Conservation (phyloP, 2,797 vertebrate species). For the Chaetodon trifasciatus region DNA sequence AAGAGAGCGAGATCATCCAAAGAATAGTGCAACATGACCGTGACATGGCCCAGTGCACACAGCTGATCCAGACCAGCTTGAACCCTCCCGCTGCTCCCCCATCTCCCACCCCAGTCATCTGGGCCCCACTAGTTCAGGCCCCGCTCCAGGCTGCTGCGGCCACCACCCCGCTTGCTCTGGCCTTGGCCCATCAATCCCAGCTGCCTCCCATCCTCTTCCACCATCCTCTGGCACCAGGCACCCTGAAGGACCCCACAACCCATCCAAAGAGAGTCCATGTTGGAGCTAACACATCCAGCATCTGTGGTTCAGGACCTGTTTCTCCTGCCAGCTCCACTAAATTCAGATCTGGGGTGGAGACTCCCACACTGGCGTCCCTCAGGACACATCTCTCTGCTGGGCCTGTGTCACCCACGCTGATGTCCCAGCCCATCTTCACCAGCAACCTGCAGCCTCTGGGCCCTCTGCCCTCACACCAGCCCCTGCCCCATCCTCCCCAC, state of each 20-base stretch:
- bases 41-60: slow-evolving; percentile 96
- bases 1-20: slow-evolving; percentile 99
- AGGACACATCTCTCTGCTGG: slow-evolving; percentile 76
- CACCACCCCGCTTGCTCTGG: slow-evolving; percentile 95
- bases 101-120: slow-evolving; percentile 92
- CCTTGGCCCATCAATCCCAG: slow-evolving; percentile 93
- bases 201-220: slow-evolving; percentile 93
- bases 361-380: slow-evolving; percentile 87
- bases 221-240: slow-evolving; percentile 84
- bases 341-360: slow-evolving; percentile 84
- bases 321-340: slow-evolving; percentile 79
- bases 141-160: slow-evolving; percentile 96
- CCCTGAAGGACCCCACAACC: slow-evolving; percentile 84
- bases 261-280: slow-evolving; percentile 84
- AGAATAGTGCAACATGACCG: slow-evolving; percentile 98
- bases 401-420: slow-evolving; percentile 67
- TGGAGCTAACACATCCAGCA: slow-evolving; percentile 74
- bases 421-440: slow-evolving; percentile 77
- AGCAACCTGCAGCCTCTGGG: slow-evolving; percentile 74
- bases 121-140: slow-evolving; percentile 96
- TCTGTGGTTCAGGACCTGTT: slow-evolving; percentile 86
- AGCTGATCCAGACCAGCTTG: slow-evolving; percentile 88
- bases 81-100: slow-evolving; percentile 79
- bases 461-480: slow-evolving; percentile 58
- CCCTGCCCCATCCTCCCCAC: slow-evolving; percentile 62